Base-by-base conservation (phyloP, 2,113 vertebrate genomes). In the Dasyprocta punctata region DNA sequence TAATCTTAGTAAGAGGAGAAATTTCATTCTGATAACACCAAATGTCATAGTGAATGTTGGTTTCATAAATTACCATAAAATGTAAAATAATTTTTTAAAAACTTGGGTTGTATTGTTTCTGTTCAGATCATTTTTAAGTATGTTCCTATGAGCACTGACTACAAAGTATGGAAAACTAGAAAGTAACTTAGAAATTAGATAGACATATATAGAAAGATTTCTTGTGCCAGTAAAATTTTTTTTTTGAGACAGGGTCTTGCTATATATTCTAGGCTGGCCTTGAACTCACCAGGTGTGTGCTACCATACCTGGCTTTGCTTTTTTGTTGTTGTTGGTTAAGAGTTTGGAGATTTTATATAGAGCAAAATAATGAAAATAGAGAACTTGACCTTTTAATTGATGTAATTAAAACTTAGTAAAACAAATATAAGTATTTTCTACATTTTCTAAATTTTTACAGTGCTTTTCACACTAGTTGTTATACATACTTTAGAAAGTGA, bases 41-140 rank as follows among this genome's bases (percentile, higher is more conserved):
- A 61, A 60, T 78, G 47, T 84, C 14, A 69, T 56, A 52, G 47
- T 58, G 49, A 97, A 93, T 87, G 44, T 60, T 84, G 54, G 61
- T 85, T 92, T 86, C 22, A 67, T 94, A 93, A 85, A 80, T 92
- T 96, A 97, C 96, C 96, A 97, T 86, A 95, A 86, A 86, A 73
- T 87, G 58, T 19, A 86, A 86, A 86, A 65, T 89, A 20, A 78
- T 83, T 84, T 52, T 95, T 90, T 58, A 5, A 77, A 77, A 77
- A 71, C 36, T 77, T 36, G 44, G 28, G 56, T 89, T 85, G 24
- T 67, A 58, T 77, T 85, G 44, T 56, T 92, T 96, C 47, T 95
- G 36, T 89, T 94, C 19, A 49, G 47, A 28, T 85, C 44, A 81
- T 12, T 54, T 75, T 71, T 89, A 47, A 92, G n/a, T 94, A 54